Evolutionary conservation across 2,888 invertebrate species (phyloP).

Genomic region (Cerastis leucographa): DNA sequence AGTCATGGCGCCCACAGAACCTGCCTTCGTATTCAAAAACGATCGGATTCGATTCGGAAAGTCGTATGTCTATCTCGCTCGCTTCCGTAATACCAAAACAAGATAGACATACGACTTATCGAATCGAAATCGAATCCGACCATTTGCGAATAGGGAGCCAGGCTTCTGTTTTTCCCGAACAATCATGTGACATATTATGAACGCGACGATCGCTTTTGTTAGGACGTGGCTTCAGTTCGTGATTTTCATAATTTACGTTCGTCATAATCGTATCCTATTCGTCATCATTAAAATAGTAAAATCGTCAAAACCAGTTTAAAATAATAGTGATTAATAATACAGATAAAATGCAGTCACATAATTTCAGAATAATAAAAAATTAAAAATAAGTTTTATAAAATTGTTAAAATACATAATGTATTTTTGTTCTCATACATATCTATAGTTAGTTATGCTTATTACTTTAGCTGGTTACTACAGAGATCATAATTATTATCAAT

Average conservation of each 20-base stretch:
- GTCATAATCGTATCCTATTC: slow-evolving; percentile 15
- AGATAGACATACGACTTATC: too few species aligned
- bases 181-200: background rate
- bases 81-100: too few species aligned
- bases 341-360: background rate
- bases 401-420: too few species aligned
- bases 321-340: background rate
- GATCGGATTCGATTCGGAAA: too few species aligned
- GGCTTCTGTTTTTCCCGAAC: too few species aligned
- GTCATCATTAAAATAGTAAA: slow-evolving; percentile 14
- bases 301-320: background rate
- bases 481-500: slow-evolving; percentile 8
- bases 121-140: too few species aligned
- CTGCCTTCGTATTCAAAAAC: too few species aligned
- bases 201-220: background rate
- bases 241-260: slow-evolving; percentile 13
- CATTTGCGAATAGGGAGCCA: too few species aligned
- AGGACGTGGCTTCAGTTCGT: background rate
- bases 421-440: too few species aligned
- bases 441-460: too few species aligned
- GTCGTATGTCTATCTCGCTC: too few species aligned
- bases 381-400: background rate
- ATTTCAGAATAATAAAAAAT: background rate
- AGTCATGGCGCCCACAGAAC: background rate
- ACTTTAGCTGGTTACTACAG: background rate